These are phyloP conservation scores for Guaruba guarouba DNA, from an alignment of 2,113 vertebrate genomes.

Conservation along the genomic window DNA sequence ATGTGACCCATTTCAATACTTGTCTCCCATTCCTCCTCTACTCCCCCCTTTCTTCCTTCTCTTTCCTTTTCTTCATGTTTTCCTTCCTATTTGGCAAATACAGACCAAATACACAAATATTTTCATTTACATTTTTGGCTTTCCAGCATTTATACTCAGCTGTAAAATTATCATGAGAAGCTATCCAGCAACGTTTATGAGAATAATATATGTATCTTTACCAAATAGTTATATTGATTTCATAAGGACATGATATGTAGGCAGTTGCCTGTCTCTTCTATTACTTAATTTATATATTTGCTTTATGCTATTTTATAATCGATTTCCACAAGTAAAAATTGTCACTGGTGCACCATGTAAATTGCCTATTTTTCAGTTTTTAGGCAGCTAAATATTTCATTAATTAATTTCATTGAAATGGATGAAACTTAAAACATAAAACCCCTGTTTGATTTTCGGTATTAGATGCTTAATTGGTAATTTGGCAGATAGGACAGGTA, in stretches of 20 bases:
- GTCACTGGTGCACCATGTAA: background rate
- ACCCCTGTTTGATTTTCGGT: background rate
- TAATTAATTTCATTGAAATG: background rate
- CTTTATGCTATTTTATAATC: background rate
- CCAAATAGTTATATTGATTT: background rate
- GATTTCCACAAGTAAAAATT: background rate
- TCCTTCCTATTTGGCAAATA: background rate
- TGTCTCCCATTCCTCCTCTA: accelerated
- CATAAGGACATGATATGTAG: background rate
- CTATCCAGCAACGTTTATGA: background rate
- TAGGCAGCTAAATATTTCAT: background rate
- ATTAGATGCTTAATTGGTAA: slow-evolving; percentile 6
- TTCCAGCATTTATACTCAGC: background rate
- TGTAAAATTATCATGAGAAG: background rate
- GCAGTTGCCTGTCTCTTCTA: background rate
- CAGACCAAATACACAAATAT: background rate
- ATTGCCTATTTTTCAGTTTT: background rate
- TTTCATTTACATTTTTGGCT: background rate
- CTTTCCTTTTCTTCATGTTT: background rate
- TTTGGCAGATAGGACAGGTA: slow-evolving; percentile 15
- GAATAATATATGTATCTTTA: accelerated
- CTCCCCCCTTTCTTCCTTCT: background rate
- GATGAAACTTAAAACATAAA: background rate
- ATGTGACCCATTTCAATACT: background rate
- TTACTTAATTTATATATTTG: background rate